Percentiles rank a stretch among this genome's conserved stretches.
phyloP scores from a whole-genome alignment of 2,888 invertebrate genomes.

The Drosophila algonquin region DNA sequence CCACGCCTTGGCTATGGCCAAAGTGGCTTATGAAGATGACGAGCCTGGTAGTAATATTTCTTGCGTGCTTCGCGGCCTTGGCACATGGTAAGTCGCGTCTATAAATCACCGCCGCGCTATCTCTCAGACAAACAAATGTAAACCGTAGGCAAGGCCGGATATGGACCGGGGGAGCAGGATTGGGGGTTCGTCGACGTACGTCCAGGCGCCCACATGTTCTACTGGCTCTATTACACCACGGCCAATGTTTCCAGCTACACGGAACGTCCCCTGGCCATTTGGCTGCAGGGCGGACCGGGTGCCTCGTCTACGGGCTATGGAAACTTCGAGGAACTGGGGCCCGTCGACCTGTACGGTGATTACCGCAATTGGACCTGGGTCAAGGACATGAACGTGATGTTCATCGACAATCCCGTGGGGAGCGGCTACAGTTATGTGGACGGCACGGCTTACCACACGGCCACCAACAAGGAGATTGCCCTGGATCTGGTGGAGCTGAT shows the following conservation, averaged over 20 bases:
- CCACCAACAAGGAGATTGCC: slow-evolving; percentile 88
- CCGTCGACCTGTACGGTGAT: slow-evolving; percentile 87
- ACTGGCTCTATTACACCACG: slow-evolving; percentile 93
- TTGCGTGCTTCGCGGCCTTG: slow-evolving; percentile 40
- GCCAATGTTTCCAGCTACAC: slow-evolving; percentile 86
- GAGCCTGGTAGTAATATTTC: slow-evolving; percentile 30
- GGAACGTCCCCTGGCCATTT: slow-evolving; percentile 90
- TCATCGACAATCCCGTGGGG: slow-evolving; percentile 96
- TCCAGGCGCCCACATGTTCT: slow-evolving; percentile 92
- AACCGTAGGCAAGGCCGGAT: slow-evolving; percentile 83
- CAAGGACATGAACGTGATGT: slow-evolving; percentile 90
- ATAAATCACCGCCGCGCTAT: slow-evolving; percentile 6
- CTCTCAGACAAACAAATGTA: neutral
- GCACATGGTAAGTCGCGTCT: slow-evolving; percentile 40
- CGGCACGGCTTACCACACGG: slow-evolving; percentile 84
- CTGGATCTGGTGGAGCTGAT: slow-evolving; percentile 90
- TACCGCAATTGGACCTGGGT: slow-evolving; percentile 91
- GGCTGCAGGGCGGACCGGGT: slow-evolving; percentile 95
- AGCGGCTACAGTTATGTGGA: slow-evolving; percentile 93
- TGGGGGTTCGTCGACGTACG: slow-evolving; percentile 91
- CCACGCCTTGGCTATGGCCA: neutral
- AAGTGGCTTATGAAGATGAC: slow-evolving; percentile 39
- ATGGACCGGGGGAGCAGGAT: slow-evolving; percentile 88
- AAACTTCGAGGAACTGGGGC: slow-evolving; percentile 93
- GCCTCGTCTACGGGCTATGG: slow-evolving; percentile 92